Conservation (phyloP, 2,888 invertebrate genomes). For the Tenthredo notha region DNA sequence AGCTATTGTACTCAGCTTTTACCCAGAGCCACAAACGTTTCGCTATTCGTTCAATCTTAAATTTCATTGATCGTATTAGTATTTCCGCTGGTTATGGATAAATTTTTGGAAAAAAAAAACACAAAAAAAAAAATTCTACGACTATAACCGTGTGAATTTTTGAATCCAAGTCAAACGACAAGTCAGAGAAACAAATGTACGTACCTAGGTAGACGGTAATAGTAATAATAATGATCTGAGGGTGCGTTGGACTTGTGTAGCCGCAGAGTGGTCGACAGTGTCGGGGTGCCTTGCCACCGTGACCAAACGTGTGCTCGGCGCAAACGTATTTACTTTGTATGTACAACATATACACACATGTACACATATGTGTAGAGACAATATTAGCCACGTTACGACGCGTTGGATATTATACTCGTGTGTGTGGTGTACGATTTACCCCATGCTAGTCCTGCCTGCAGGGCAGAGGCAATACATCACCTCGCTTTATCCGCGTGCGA, state of each 20-base stretch:
- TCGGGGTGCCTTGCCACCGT: conserved; percentile 34
- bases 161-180: neutral
- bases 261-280: conserved; percentile 41
- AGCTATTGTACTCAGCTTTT: conserved; percentile 15
- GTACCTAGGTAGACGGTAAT: conserved; percentile 3
- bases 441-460: conserved; percentile 36
- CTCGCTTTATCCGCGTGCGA: conserved; percentile 52
- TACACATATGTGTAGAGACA: conserved; percentile 46
- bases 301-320: conserved; percentile 47
- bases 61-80: neutral
- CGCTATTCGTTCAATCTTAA: neutral
- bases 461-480: conserved; percentile 51
- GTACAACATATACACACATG: neutral
- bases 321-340: conserved; percentile 51
- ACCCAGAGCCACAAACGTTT: neutral
- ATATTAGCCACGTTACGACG: conserved; percentile 48
- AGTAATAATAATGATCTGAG: conserved; percentile 36
- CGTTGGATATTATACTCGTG: conserved; percentile 33
- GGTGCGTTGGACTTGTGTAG: conserved; percentile 10
- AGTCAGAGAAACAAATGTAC: conserved; percentile 16
- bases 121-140: no score
- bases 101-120: neutral
- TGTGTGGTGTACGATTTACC: conserved; percentile 46
- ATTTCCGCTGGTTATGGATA: neutral
- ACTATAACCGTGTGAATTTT: neutral